Evolutionary conservation across 2,888 invertebrate species (phyloP).

Genomic region (Cataglyphis cursor): DNA sequence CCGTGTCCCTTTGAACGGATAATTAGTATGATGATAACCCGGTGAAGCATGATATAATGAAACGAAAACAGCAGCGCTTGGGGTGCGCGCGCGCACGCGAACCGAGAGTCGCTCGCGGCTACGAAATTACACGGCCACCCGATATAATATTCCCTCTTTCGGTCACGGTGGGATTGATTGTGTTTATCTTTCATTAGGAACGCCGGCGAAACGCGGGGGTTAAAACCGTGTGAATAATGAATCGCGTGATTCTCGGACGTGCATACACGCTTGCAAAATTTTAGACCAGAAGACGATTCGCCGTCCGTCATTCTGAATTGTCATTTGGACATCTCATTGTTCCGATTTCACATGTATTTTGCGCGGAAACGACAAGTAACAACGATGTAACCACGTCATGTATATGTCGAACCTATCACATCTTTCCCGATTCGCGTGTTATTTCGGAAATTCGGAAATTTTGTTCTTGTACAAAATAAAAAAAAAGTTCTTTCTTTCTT

Average conservation of each 20-base stretch:
- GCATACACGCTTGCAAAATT: background rate
- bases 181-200: constrained; percentile 86
- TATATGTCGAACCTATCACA: background rate
- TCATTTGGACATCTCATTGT: constrained; percentile 27
- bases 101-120: constrained; percentile 58
- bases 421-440: background rate
- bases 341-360: constrained; percentile 20
- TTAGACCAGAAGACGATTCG: constrained; percentile 31
- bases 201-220: constrained; percentile 76
- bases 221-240: constrained; percentile 82
- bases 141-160: constrained; percentile 85
- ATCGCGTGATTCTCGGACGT: constrained; percentile 68
- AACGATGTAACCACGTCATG: background rate
- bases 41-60: constrained; percentile 79
- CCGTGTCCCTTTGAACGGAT: constrained; percentile 69
- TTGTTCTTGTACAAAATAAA: background rate
- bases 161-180: constrained; percentile 82
- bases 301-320: background rate
- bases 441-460: background rate
- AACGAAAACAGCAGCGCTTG: constrained; percentile 81
- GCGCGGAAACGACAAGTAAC: constrained; percentile 7
- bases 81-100: constrained; percentile 18
- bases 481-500: background rate
- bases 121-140: constrained; percentile 80
- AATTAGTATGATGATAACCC: constrained; percentile 80